Conservation (phyloP, 2,888 invertebrate species). For the Papilio elwesi region DNA sequence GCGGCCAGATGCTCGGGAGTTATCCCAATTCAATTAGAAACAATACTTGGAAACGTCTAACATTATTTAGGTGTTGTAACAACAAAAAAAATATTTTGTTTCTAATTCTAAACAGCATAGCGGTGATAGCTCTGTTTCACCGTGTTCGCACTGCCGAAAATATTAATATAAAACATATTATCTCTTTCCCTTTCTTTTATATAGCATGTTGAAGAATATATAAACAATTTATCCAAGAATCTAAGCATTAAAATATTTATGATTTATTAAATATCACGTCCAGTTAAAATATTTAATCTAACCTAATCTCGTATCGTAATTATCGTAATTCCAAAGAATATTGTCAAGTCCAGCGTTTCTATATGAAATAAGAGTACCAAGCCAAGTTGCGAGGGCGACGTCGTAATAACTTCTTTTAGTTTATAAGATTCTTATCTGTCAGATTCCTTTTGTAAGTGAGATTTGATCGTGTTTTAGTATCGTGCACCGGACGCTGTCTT, state of each 20-base stretch:
- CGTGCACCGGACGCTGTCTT: background rate
- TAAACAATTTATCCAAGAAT: slow-evolving; percentile 7
- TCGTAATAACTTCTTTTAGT: slow-evolving; percentile 32
- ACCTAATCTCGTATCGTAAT: slow-evolving; percentile 30
- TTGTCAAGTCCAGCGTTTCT: slow-evolving; percentile 29
- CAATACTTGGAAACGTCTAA: slow-evolving; percentile 3
- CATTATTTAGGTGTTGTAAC: background rate
- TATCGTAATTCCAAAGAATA: slow-evolving; percentile 36
- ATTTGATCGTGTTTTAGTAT: slow-evolving; percentile 23
- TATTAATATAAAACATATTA: no score
- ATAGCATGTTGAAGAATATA: background rate
- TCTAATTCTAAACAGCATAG: background rate
- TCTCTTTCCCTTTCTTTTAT: no score
- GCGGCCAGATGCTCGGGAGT: slow-evolving; percentile 40
- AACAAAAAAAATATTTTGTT: slow-evolving; percentile 16
- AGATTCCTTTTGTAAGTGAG: slow-evolving; percentile 37
- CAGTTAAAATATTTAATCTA: slow-evolving; percentile 31
- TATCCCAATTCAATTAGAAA: slow-evolving; percentile 26
- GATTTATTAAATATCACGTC: slow-evolving; percentile 5
- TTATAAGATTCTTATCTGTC: slow-evolving; percentile 38
- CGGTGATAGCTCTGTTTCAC: background rate
- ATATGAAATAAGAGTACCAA: slow-evolving; percentile 40
- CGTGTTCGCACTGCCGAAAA: no score
- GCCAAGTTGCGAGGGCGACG: slow-evolving; percentile 15
- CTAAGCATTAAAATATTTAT: background rate